Evolutionary conservation across 2,113 vertebrate species (phyloP), one percentile per base, ranked within the genome.

Genomic region (Cephalophus harveyi): DNA sequence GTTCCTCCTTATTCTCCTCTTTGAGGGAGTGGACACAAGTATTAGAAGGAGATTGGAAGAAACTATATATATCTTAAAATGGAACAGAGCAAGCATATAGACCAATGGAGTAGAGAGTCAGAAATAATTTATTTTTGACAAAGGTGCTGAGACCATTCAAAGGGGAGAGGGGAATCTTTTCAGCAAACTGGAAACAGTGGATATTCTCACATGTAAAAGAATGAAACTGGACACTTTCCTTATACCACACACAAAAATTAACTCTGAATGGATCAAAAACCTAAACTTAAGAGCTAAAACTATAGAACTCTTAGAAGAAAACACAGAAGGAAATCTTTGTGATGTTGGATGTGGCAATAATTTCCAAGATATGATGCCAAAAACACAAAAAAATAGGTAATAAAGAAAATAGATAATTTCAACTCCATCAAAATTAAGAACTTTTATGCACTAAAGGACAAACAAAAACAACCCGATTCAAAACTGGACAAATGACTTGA

Each of bases 271-370:
- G 33, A 50, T 52, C 59, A 89, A 89, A 79, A 25, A 81, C 40
- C 36, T 50, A 85, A 59, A 97, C 7, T 46, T 54, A 52, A 59
- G 91, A 59, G 91, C 10, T 82, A 43, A 91, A 95, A 87, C 52
- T 81, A 59, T 59, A 62, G 78, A 94, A 57, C 12, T 85, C 59
- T 81, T 64, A 52, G 50, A 96, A 93, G 55, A 87, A 95, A 96
- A 87, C 16, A 90, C 2, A 54, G 19, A 43, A 36, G 74, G 84
- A 89, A 67, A 46, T 33, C 30, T 87, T 83, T n/a, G 81, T 59
- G 14, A 87, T 5, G 12, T 3, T 79, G 57, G n/a, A 48, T n/a
- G 79, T 88, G 40, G 27, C 71, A 79, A 25, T 79, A 33, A 67
- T 83, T 76, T 79, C 55, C 78, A 83, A 50, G 50, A 62, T 87